Conservation (phyloP, 2,888 invertebrate species). For the Cremastobaeus sp. region DNA sequence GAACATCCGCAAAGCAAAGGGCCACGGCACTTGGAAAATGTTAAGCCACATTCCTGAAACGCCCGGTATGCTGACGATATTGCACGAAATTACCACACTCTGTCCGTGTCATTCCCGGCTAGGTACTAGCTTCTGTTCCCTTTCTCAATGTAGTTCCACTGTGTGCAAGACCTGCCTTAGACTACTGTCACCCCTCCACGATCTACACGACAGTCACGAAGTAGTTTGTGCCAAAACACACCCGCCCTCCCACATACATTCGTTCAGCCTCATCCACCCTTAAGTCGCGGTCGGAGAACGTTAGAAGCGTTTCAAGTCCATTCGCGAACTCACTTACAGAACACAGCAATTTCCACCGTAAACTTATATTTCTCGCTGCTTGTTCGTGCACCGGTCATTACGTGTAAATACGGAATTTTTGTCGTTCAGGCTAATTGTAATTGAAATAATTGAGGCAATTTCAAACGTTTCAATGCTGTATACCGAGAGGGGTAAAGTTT, state of each 20-base stretch:
- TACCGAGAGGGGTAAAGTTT: too few species aligned
- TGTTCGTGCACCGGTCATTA: conserved; percentile 3
- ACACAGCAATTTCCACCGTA: conserved; percentile 35
- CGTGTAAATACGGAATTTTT: background rate
- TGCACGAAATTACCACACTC: conserved; percentile 78
- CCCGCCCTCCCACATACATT: conserved; percentile 53
- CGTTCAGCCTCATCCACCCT: conserved; percentile 43
- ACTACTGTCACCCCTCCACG: conserved; percentile 51
- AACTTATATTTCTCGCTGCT: conserved; percentile 39
- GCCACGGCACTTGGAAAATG: conserved; percentile 72
- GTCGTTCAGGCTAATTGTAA: background rate
- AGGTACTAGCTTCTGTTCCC: conserved; percentile 50
- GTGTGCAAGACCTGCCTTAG: conserved; percentile 36
- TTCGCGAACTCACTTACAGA: conserved; percentile 57
- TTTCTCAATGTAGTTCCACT: conserved; percentile 45
- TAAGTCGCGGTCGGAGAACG: conserved; percentile 49
- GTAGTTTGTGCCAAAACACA: conserved; percentile 58
- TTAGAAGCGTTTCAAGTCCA: conserved; percentile 59
- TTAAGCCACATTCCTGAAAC: conserved; percentile 76
- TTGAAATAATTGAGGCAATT: too few species aligned
- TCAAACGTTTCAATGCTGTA: too few species aligned
- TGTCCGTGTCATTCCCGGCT: conserved; percentile 75
- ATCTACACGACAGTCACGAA: conserved; percentile 60
- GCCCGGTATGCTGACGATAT: conserved; percentile 76
- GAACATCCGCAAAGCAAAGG: conserved; percentile 59